Evolutionary conservation across 2,888 invertebrate species (phyloP).

Genomic region (Torymus auratus): DNA sequence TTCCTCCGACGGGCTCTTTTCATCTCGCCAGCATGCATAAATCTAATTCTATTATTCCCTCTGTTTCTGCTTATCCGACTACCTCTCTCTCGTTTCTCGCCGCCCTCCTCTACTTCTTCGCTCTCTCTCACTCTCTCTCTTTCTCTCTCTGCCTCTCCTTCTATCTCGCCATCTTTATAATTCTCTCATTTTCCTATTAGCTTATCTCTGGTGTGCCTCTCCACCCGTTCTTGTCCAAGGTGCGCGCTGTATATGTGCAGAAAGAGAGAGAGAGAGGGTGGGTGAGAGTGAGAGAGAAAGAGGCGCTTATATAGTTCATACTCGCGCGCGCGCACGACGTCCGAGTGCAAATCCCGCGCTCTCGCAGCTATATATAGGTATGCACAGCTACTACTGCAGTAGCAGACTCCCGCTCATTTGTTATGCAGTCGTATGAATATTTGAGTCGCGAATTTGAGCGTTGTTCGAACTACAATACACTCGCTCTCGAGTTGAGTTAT

Average conservation of each 20-base stretch:
- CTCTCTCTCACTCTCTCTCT: neutral
- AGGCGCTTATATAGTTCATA: conserved; percentile 42
- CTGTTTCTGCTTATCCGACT: conserved; percentile 26
- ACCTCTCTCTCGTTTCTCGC: neutral
- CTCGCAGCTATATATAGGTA: conserved; percentile 19
- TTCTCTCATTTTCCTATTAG: conserved; percentile 45
- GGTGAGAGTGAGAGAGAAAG: neutral
- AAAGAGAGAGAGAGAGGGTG: neutral
- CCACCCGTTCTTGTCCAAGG: conserved; percentile 9
- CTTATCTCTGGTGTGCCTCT: conserved; percentile 43
- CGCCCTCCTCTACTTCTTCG: conserved; percentile 9
- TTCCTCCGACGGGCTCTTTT: conserved; percentile 34
- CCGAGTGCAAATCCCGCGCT: conserved; percentile 59
- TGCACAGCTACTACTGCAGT: neutral
- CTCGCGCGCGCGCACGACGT: conserved; percentile 28
- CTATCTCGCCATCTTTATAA: conserved; percentile 39
- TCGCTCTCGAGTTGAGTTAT: neutral
- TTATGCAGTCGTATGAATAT: conserved; percentile 70
- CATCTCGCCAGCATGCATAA: conserved; percentile 33
- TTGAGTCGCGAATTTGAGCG: conserved; percentile 63
- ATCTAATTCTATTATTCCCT: conserved; percentile 53
- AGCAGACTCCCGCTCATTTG: conserved; percentile 64
- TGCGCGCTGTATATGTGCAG: neutral
- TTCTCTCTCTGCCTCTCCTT: neutral
- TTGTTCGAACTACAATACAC: conserved; percentile 58